These are phyloP conservation scores for Gopherus flavomarginatus DNA, from an alignment of 2,113 vertebrate species.

Conservation along the genomic window DNA sequence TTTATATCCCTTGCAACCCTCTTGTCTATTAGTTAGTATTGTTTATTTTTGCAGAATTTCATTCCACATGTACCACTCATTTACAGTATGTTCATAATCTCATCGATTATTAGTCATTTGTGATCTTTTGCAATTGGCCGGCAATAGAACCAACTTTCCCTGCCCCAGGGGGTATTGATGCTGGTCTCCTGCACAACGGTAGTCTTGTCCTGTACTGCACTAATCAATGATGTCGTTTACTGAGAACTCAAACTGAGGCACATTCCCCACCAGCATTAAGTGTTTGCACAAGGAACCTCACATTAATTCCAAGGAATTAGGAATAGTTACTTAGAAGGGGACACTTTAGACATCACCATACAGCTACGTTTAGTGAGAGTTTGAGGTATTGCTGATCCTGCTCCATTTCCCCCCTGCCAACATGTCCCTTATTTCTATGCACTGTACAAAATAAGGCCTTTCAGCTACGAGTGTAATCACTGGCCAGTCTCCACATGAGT, in stretches of 20 bases:
- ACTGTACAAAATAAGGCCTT: not conserved
- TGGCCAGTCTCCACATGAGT: not conserved
- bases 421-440: not conserved
- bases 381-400: not conserved
- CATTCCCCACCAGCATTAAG: constrained; percentile 9
- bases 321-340: not conserved
- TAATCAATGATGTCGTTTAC: constrained; percentile 29
- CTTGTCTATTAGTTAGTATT: not conserved
- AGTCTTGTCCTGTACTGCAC: constrained; percentile 1
- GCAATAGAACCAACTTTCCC: constrained; percentile 13
- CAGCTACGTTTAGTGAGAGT: not conserved
- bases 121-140: not conserved
- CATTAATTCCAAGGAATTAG: not conserved
- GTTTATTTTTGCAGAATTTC: not conserved
- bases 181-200: not conserved
- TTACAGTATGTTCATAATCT: not conserved
- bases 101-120: not conserved
- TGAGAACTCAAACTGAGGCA: constrained; percentile 19
- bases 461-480: not conserved
- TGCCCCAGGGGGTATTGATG: not conserved
- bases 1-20: not conserved
- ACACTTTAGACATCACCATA: not conserved
- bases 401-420: not conserved
- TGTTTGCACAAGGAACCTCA: not conserved
- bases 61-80: not conserved